Evolutionary conservation across 2,888 invertebrate genomes (phyloP), one percentile per base, ranked within the genome.

Genomic region (Acrocera orbiculus): DNA sequence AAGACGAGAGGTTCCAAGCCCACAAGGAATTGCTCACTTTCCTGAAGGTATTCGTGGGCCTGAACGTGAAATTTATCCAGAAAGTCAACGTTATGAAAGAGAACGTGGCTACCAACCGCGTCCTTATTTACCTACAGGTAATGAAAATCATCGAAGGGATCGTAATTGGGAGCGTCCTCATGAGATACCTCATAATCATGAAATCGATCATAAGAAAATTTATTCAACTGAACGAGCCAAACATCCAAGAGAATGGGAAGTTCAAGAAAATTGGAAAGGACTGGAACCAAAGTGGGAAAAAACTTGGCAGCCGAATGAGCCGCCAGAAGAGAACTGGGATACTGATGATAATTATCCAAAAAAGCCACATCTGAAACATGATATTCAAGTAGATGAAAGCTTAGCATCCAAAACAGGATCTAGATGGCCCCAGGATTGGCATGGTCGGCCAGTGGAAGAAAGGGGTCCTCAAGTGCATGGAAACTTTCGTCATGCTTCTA

Each of bases 1-100:
- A n/a, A 45, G 57, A 0, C 47, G 60, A 0, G 51, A 55, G 2
- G 55, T 57, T 1, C 39, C 53, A 4, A 58, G 56, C 33, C 54
- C 56, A 0, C 27, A 48, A 4, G 28, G 30, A 7, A 42, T 43
- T n/a, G 52, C 52, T 4, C 52, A 55, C 30, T 59, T 55, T 41
- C 40, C 44, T 2, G 46, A 48, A 4, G 46, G 53, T 0, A 35
- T 52, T 20, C 47, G 53, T 1, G 26, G 27, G 3, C 11, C 38
- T 28, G 40, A 34, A 9, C 45, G 55, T 1, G 58, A 55, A 25
- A 28, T 56, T 24, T 59, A 55, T 37, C 43, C 53, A 1, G 57
- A 59, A 30, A 57, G 54, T 24, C 54, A 56, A 27, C 47, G 53
- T 47, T 55, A 41, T 16, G 31, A 25, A 2, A 14, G 23, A 8